These are phyloP conservation scores for Entomobrya multifasciata DNA, from an alignment of 2,888 invertebrate genomes.

Conservation along the genomic window DNA sequence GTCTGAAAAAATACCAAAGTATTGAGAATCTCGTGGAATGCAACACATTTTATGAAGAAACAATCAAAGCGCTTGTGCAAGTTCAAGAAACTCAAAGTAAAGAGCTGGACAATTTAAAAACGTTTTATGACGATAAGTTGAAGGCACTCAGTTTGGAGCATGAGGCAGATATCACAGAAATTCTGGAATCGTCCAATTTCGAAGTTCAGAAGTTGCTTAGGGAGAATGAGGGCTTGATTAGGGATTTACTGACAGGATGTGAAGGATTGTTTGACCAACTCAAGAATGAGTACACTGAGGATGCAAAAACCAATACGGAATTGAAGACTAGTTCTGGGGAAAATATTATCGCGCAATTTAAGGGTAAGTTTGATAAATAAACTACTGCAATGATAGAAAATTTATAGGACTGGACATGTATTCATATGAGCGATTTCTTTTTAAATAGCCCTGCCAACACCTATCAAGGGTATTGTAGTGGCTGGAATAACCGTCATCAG, in stretches of 20 bases:
- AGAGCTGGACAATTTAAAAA: constrained; percentile 47
- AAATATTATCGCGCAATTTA: constrained; percentile 62
- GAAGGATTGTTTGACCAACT: constrained; percentile 69
- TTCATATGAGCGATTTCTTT: no score
- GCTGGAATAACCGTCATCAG: constrained; percentile 59
- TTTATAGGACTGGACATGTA: no score
- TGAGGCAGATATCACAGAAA: constrained; percentile 54
- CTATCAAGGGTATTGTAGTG: constrained; percentile 57
- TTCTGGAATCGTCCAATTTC: constrained; percentile 26
- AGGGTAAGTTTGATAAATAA: no score
- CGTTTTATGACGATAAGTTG: constrained; percentile 56
- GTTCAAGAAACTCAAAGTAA: constrained; percentile 45
- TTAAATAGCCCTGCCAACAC: constrained; percentile 42
- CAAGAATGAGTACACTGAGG: constrained; percentile 53
- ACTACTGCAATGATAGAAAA: no score
- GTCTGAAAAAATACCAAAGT: constrained; percentile 10
- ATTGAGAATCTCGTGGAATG: constrained; percentile 51
- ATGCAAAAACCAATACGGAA: constrained; percentile 36
- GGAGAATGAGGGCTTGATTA: constrained; percentile 59
- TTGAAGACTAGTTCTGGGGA: constrained; percentile 52
- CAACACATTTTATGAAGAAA: constrained; percentile 60
- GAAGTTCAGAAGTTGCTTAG: constrained; percentile 44
- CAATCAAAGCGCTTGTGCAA: constrained; percentile 52
- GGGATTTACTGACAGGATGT: constrained; percentile 65
- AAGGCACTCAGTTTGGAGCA: constrained; percentile 39